A percentile compares a stretch with the other conserved stretches of the same genome.
These are phyloP conservation scores for Uria aalge DNA, from an alignment of 2,113 vertebrate species.

Conservation along the genomic window DNA sequence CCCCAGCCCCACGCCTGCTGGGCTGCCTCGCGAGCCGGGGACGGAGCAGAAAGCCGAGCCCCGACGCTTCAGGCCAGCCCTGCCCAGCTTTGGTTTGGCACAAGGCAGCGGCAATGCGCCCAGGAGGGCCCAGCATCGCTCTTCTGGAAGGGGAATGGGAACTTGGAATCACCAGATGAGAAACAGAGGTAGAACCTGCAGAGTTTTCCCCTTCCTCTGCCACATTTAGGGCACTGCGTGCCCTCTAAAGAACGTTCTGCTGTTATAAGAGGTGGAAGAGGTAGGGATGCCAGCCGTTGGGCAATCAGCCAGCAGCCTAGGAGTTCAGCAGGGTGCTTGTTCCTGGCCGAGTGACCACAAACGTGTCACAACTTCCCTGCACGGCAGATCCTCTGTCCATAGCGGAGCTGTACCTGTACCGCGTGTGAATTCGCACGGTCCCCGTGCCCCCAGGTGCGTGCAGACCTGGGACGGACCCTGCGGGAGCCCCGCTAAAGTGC, in stretches of 20 bases:
- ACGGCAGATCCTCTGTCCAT: background rate
- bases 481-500: too few species aligned
- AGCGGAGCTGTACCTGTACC: background rate
- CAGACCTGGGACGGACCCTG: background rate
- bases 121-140: background rate
- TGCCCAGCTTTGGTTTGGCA: background rate
- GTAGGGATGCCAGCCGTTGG: background rate
- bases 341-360: background rate
- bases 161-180: background rate
- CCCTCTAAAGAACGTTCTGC: background rate
- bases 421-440: fast-evolving
- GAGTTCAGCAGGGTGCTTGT: background rate
- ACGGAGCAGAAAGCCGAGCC: background rate
- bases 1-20: background rate
- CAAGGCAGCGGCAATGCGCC: background rate
- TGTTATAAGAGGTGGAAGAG: background rate
- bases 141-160: background rate
- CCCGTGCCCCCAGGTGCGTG: background rate
- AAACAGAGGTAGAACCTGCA: background rate
- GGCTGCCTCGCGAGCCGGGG: background rate
- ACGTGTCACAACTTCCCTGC: background rate
- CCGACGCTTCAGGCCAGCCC: background rate
- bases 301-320: background rate
- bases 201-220: background rate
- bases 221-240: background rate